Evolutionary conservation across 2,113 vertebrate genomes (phyloP).

Genomic region (Sigmodon hispidus): DNA sequence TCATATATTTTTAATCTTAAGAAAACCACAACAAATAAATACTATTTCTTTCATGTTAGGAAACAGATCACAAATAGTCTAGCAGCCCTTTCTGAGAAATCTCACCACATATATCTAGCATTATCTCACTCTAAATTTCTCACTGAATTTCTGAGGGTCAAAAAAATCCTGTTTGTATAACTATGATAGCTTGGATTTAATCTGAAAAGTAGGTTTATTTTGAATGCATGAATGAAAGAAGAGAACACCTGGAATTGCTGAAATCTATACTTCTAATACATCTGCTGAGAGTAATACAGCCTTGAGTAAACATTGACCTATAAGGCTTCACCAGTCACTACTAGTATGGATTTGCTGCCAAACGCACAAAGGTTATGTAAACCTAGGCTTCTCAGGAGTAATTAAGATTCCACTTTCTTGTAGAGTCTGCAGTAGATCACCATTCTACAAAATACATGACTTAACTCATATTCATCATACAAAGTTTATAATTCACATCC

Average conservation of each 20-base stretch:
- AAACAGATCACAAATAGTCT: slow-evolving; percentile 10
- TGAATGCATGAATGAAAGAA: slow-evolving; percentile 5
- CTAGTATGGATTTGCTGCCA: slow-evolving; percentile 64
- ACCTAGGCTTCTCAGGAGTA: neutral
- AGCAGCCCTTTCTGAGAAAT: slow-evolving; percentile 29
- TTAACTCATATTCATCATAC: neutral
- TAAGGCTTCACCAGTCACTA: neutral
- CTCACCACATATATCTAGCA: neutral
- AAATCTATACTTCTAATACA: slow-evolving; percentile 24
- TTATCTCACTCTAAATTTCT: slow-evolving; percentile 25
- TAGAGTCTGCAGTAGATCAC: neutral
- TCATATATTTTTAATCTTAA: slow-evolving; percentile 29
- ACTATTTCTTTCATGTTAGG: slow-evolving; percentile 14
- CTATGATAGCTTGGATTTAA: slow-evolving; percentile 20
- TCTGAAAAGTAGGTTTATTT: slow-evolving; percentile 54
- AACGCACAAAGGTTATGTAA: neutral
- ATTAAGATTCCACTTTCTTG: slow-evolving; percentile 1
- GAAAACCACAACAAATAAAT: neutral
- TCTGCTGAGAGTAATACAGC: slow-evolving; percentile 5
- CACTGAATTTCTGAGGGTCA: slow-evolving; percentile 18
- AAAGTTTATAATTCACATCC: neutral
- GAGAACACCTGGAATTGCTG: neutral
- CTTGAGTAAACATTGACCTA: slow-evolving; percentile 62
- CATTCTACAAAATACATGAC: neutral
- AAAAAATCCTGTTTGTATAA: slow-evolving; percentile 43